Percentiles rank a stretch among this genome's conserved stretches.
These are phyloP conservation scores for Perodicticus potto DNA, from an alignment of 2,797 vertebrate genomes.

Conservation along the genomic window DNA sequence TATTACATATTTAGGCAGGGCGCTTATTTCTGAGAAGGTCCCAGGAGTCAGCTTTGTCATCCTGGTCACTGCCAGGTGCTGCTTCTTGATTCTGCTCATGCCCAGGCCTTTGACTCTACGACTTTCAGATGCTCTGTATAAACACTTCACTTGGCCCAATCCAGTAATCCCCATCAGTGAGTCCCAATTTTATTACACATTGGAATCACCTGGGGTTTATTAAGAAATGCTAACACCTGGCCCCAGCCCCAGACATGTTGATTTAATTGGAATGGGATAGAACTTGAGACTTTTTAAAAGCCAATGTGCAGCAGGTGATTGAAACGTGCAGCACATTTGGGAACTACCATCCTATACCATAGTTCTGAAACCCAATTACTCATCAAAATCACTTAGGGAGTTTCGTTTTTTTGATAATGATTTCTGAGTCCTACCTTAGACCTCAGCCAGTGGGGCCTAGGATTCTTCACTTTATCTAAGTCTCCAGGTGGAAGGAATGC, in stretches of 20 bases:
- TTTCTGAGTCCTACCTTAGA: background rate
- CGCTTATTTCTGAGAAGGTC: conserved; percentile 42
- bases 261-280: background rate
- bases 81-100: background rate
- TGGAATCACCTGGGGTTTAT: background rate
- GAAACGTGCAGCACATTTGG: background rate
- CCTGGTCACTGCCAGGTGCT: background rate
- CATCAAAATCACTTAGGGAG: background rate
- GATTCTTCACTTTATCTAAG: background rate
- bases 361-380: background rate
- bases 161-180: background rate
- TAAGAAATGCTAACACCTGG: background rate
- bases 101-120: background rate
- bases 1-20: background rate
- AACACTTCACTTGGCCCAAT: background rate
- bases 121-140: background rate
- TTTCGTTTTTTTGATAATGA: background rate
- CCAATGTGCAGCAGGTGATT: background rate
- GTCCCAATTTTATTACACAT: conserved; percentile 10
- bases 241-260: background rate
- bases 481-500: background rate
- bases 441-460: background rate
- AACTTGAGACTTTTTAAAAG: background rate
- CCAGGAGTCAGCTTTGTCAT: background rate
- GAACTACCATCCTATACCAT: fast-evolving